Evolutionary conservation across 2,797 vertebrate species (phyloP).

Genomic region (Toxotes lorentzi): DNA sequence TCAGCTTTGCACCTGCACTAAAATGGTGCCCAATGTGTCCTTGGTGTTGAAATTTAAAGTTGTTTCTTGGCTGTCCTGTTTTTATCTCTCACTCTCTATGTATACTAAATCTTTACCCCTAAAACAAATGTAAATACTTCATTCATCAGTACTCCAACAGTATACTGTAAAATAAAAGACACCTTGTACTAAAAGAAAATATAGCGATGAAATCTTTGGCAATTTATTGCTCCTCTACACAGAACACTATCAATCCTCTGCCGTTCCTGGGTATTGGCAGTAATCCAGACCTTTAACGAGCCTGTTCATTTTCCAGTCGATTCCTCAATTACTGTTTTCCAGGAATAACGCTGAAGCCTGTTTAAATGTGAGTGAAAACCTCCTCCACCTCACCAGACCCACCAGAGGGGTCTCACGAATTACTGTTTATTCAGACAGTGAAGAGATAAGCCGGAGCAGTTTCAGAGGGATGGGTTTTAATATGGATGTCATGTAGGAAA

Average conservation of each 20-base stretch:
- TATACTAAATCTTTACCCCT: background rate
- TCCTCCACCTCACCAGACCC: background rate
- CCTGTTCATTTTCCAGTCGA: constrained; percentile 34
- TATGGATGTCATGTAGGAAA: background rate
- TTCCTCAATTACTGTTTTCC: constrained; percentile 34
- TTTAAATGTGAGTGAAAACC: constrained; percentile 13
- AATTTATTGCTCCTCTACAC: constrained; percentile 42
- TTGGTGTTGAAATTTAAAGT: constrained; percentile 1
- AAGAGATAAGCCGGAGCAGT: background rate
- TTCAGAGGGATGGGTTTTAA: background rate
- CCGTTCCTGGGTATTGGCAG: constrained; percentile 30
- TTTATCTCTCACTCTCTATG: background rate
- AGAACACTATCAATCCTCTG: constrained; percentile 27
- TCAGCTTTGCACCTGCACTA: background rate
- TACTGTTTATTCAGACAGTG: background rate
- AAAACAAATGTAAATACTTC: constrained; percentile 1
- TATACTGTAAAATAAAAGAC: background rate
- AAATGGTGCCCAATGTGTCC: background rate
- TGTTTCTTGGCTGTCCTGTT: background rate
- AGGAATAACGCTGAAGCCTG: constrained; percentile 4
- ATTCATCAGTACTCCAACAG: background rate
- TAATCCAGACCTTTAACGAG: constrained; percentile 28
- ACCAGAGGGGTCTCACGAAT: background rate
- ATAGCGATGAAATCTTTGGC: constrained; percentile 21
- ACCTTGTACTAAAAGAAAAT: constrained; percentile 16